Base-by-base conservation (phyloP, 2,888 invertebrate species). In the Tortricodes alternella region DNA sequence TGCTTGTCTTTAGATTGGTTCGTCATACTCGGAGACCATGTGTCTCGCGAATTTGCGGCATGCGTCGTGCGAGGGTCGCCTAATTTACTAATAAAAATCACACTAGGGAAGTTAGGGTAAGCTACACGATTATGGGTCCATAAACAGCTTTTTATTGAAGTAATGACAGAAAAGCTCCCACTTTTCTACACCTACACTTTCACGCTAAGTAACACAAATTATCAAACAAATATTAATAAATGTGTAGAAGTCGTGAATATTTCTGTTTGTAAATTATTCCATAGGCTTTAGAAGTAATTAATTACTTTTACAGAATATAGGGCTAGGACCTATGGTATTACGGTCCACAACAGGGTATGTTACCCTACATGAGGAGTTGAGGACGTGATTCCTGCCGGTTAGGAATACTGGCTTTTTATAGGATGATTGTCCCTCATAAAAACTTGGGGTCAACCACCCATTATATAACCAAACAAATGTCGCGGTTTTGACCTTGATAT, bases 21-120 rank as follows among this genome's bases (percentile, higher is more conserved):
- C 11, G 37, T 27, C 21, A 27, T 60, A 32, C 55, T 55, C 1
- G 0, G 0, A 0, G 55, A 1, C 70, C 46, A 78, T 83, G 65
- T 79, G 76, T 80, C 69, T n/a, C 66, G 59, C 57, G 66, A n/a
- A 3, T 57, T 39, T 61, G 63, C 51, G 61, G 53, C 62, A 70
- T 64, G 81, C 81, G 80, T 53, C 63, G 70, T 65, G 81, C 82
- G 80, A 83, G 80, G 77, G 80, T 81, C 85, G 74, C 65, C 78
- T 83, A 84, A 86, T 86, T 86, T 86, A 71, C 79, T 83, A 88
- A 88, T 86, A 83, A 85, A 85, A 84, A 73, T 76, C 75, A 71
- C 72, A 72, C 75, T 61, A 58, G 67, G 79, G 76, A 80, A 74
- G 74, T 70, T 46, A 38, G 43, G 51, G 51, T 50, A 50, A 11